Base-by-base conservation (phyloP, 2,113 vertebrate genomes). In the Monopterus albus region DNA sequence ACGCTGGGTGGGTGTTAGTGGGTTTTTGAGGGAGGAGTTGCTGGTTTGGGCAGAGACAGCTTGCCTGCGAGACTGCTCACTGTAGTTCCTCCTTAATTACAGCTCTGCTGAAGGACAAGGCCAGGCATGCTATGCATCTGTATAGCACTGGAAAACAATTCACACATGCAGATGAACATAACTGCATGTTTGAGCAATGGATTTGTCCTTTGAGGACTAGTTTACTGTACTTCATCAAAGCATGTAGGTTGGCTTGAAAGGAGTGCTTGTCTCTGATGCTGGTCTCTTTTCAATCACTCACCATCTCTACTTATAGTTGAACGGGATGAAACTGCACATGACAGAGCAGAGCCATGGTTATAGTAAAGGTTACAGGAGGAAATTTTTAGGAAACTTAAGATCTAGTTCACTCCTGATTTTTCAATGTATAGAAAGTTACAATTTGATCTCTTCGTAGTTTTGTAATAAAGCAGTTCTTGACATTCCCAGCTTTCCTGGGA, bases 21-120 rank as follows among this genome's bases (percentile, higher is more conserved):
- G 85, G 65, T 86, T 87, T 86, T 42, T 61, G 72, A 87, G 81
- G 88, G 93, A 83, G 83, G 89, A 91, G 87, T 73, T 5, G 59
- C 72, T 85, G 90, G 90, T 88, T 90, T 87, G 78, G 75, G 69
- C 53, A 63, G 80, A 87, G 79, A 83, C 71, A 8, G 65, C 75
- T 72, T 21, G 29, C 83, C n/a, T 69, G 61, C 11, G 79, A 74
- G 58, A 56, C 78, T 78, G 76, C 76, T 87, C 74, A 18, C 82
- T 89, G 75, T 62, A 66, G 80, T 83, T 84, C 83, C 81, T 82
- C 62, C 78, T 82, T 90, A 92, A 93, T 93, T 91, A 88, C 79
- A 83, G 81, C 65, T 75, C 69, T 75, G 26, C 67, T 66, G 50
- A 23, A 74, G 75, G 84, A 88, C 91, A 79, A 88, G 91, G 88